phyloP scores from a whole-genome alignment of 2,113 vertebrate genomes.

The Coracopsis vasa region DNA sequence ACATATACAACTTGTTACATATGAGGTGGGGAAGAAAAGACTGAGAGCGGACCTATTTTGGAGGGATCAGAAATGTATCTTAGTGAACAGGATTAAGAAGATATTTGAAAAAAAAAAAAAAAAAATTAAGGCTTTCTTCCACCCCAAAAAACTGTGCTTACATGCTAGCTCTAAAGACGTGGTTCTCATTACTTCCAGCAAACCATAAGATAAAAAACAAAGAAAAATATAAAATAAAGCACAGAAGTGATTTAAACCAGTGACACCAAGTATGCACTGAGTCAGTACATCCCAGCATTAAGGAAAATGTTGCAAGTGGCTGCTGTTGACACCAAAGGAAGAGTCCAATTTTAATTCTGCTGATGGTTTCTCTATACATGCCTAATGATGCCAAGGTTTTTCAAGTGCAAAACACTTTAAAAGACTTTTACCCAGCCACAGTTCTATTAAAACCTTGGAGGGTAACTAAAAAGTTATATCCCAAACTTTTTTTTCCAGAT shows the following conservation, averaged over 20 bases:
- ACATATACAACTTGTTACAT: too few relatives aligned
- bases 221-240: background rate
- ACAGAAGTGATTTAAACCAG: background rate
- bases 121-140: background rate
- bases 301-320: background rate
- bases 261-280: background rate
- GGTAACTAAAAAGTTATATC: background rate
- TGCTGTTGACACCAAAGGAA: background rate
- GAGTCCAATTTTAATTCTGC: background rate
- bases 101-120: background rate
- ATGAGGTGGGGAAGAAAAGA: background rate
- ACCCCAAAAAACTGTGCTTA: background rate
- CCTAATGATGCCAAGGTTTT: background rate
- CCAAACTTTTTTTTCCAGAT: background rate
- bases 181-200: background rate
- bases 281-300: background rate
- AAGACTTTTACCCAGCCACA: background rate
- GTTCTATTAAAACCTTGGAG: background rate
- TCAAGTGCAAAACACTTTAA: background rate
- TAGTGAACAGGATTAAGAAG: background rate
- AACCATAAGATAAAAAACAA: background rate
- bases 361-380: background rate
- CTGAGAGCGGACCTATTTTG: background rate
- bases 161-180: rapidly evolving
- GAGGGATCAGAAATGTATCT: background rate